Base-by-base conservation (phyloP, 1,140 invertebrate genomes). In the Oscheius sp. region DNA sequence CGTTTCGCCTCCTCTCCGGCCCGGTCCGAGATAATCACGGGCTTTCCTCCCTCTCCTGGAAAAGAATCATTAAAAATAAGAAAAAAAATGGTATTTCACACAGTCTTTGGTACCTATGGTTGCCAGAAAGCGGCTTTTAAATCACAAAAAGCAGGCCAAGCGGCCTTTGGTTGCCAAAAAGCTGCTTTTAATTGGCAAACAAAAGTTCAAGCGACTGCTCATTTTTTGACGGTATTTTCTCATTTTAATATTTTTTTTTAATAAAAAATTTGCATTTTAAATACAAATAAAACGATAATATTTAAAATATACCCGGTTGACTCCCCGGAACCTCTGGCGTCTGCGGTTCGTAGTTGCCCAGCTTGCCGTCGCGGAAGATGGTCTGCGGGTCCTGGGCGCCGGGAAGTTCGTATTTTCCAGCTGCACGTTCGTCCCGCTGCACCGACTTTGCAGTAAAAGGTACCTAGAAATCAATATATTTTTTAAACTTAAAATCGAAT, bases 311-410 rank as follows among this genome's bases (percentile, higher is more conserved):
- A 45, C 42, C 42, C 10, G 61, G 79, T 31, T 69, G 70, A 59
- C 73, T 76, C 20, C 52, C 68, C 1, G 79, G 55, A 0, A 64
- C 46, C 69, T 78, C 77, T 10, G 63, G 59, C 7, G 3, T 32
- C 49, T 64, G 45, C 13, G 80, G 78, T 65, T 82, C 81, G 52
- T 77, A 82, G 63, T 84, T 82, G 38, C 81, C 81, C 13, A 79
- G 67, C 31, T 38, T 59, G 26, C 78, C 80, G 28, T 74, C 26
- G 3, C 38, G 72, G 34, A 85, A 74, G 29, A 81, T 34, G 0
- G 78, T 78, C 18, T 75, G 62, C 10, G 80, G 78, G 75, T 82
- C 81, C 1, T 49, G 38, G 34, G 52, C 73, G 18, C 81, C 83
- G 20, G 81, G 79, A 3, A 82, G 64, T 26, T 78, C 74, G 7